Evolutionary conservation across 2,888 invertebrate species (phyloP).

Genomic region (Trisateles emortualis): DNA sequence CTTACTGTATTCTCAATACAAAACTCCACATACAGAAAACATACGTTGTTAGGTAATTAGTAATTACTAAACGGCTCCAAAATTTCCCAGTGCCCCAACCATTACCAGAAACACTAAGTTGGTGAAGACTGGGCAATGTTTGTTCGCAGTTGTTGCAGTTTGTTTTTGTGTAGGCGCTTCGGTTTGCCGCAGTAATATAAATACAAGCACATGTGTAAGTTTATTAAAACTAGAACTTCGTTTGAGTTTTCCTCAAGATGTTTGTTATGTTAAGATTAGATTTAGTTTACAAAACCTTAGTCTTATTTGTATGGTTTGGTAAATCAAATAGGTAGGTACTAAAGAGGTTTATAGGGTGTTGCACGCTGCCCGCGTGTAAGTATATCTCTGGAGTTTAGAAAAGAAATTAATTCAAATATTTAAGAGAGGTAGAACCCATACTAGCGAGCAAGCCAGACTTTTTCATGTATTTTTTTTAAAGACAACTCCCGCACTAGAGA

Average conservation of each 20-base stretch:
- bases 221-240: slow-evolving; percentile 1
- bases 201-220: slow-evolving; percentile 1
- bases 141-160: slow-evolving; percentile 29
- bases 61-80: slow-evolving; percentile 4
- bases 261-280: no score
- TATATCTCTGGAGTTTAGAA: no score
- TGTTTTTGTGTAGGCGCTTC: slow-evolving; percentile 30
- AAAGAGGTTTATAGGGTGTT: no score
- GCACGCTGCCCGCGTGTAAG: no score
- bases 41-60: slow-evolving; percentile 16
- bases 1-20: neutral
- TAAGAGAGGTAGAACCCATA: no score
- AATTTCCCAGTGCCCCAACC: neutral
- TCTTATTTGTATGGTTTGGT: neutral
- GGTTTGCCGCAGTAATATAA: slow-evolving; percentile 6
- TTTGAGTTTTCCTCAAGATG: no score
- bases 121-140: slow-evolving; percentile 32
- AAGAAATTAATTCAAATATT: no score
- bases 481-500: no score
- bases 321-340: no score
- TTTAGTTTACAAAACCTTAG: neutral
- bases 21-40: neutral
- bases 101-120: slow-evolving; percentile 13
- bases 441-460: no score
- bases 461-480: no score